Conservation (phyloP, 2,113 vertebrate species). For the Bubo bubo region DNA sequence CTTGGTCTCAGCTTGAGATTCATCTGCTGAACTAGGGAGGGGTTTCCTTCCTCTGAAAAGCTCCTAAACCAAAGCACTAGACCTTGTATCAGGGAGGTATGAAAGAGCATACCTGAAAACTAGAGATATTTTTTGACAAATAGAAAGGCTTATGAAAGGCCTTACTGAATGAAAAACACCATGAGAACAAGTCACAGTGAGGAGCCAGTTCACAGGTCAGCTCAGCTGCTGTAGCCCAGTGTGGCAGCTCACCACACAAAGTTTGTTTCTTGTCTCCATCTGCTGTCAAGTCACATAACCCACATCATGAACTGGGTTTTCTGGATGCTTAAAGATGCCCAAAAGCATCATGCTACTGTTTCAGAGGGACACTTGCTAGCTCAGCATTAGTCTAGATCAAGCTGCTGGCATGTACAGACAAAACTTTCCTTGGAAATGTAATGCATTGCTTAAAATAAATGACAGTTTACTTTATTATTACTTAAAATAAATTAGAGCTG, state of each 20-base stretch:
- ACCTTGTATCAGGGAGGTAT: background rate
- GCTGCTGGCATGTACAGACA: background rate
- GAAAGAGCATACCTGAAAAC: background rate
- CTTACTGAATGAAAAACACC: background rate
- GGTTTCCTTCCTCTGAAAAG: background rate
- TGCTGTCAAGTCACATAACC: background rate
- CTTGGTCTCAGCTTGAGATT: background rate
- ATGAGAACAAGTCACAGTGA: background rate
- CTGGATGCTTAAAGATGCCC: background rate
- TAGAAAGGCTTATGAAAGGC: background rate
- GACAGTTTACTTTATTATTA: background rate
- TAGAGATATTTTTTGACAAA: background rate
- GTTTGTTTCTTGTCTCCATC: background rate
- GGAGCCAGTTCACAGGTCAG: background rate
- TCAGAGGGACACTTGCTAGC: background rate
- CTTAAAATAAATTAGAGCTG: background rate
- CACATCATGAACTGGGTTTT: background rate
- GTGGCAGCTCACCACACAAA: background rate
- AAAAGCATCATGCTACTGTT: background rate
- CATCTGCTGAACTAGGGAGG: background rate
- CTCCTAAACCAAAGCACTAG: background rate
- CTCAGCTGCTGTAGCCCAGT: background rate
- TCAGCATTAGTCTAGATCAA: background rate
- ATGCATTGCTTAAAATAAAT: background rate
- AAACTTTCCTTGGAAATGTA: background rate